Base-by-base conservation (phyloP, 2,888 invertebrate genomes). In the Busseola fusca region DNA sequence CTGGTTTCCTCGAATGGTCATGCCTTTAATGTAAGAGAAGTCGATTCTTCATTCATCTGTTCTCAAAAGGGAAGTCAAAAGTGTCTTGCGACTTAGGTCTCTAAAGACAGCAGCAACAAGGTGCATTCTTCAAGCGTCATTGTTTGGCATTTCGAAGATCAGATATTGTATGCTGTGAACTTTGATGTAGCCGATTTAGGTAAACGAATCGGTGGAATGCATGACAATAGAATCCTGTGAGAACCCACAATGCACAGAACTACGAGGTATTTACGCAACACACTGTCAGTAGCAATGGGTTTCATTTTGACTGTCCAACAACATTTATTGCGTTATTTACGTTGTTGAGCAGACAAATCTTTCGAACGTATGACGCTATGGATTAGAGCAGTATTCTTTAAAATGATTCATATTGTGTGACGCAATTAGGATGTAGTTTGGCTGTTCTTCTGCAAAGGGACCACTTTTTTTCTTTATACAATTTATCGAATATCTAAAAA, bases 141-240 rank as follows among this genome's bases (percentile, higher is more conserved):
- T 50, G 56, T 37, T 70, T 77, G 56, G 25, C 42, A 71, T 77
- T 70, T 50, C 34, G 40, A 27, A 42, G 34, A 62, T 60, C 14
- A 4, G 25, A 14, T 58, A 42, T 42, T 30, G 30, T 25, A 37
- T 18, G 10, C 27, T 48, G n/a, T 60, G 56, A 69, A 42, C 52
- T n/a, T n/a, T n/a, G 18, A 18, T 66, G 58, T 21, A 34, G 6
- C 27, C n/a, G 18, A 52, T 73, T 59, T 25, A 30, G 50, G 21
- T 34, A 67, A 27, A 58, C 18, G 34, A 37, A 27, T 27, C n/a
- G 14, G 9, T 76, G 27, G 30, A 69, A 48, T 40, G 40, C 25
- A 7, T 34, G 48, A 40, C 18, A 37, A 37, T n/a, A 16, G 10
- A 37, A 21, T 25, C 25, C 1, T 64, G 5, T 30, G 10, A 54